These are phyloP conservation scores for Lamprotornis superbus DNA, from an alignment of 2,113 vertebrate species.

Conservation along the genomic window DNA sequence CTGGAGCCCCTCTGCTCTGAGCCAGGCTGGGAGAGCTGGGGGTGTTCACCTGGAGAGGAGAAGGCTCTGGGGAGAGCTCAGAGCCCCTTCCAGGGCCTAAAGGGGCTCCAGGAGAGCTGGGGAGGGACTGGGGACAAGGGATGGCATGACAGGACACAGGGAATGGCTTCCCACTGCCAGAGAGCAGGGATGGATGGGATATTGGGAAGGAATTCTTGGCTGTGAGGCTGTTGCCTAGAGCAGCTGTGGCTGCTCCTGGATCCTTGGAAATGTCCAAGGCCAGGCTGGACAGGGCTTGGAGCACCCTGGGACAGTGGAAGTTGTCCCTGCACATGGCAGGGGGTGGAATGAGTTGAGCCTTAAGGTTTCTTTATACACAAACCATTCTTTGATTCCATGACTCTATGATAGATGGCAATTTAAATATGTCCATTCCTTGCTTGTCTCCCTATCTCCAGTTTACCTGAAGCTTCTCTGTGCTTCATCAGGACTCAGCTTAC, in stretches of 20 bases:
- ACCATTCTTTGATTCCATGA: neutral
- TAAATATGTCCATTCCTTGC: neutral
- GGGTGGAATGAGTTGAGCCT: rapidly evolving
- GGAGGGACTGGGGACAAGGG: rapidly evolving
- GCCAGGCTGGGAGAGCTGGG: neutral
- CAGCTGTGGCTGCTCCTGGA: neutral
- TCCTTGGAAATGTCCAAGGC: neutral
- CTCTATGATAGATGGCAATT: neutral
- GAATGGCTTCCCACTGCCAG: neutral
- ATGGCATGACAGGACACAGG: rapidly evolving
- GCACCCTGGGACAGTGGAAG: neutral
- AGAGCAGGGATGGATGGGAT: rapidly evolving
- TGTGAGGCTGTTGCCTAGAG: rapidly evolving
- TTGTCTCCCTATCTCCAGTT: neutral
- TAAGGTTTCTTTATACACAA: neutral
- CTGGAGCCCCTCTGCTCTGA: neutral
- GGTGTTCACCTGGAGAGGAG: neutral
- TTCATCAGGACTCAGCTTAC: neutral
- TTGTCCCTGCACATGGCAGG: neutral
- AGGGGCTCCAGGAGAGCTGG: neutral
- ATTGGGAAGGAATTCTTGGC: rapidly evolving
- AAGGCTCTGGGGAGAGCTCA: rapidly evolving
- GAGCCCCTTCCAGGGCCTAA: neutral
- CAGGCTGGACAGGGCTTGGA: rapidly evolving
- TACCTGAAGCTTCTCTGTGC: neutral